phyloP scores from a whole-genome alignment of 1,140 invertebrate species.

The Pollicipes pollicipes region DNA sequence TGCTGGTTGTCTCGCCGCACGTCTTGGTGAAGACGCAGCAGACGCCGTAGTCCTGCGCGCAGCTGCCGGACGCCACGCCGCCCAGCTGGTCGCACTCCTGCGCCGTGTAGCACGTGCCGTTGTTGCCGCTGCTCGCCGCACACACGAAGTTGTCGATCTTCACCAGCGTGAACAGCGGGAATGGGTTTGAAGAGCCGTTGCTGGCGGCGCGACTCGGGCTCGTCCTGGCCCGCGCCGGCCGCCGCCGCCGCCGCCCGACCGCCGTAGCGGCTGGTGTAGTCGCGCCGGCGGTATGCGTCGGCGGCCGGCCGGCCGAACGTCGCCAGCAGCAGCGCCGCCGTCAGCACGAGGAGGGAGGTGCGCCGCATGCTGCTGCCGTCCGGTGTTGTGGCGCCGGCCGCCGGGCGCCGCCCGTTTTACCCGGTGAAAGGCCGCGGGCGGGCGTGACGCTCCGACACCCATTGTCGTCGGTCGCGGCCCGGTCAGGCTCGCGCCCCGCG shows the following conservation, averaged over 20 bases:
- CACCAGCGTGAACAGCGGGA: not conserved
- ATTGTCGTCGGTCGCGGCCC: no score
- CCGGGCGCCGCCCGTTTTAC: not conserved
- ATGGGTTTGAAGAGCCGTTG: not conserved
- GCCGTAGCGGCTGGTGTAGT: not conserved
- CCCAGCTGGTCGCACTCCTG: slow-evolving; percentile 20
- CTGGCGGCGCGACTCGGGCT: not conserved
- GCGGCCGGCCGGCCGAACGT: no score
- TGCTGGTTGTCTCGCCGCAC: not conserved
- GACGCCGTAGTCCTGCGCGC: slow-evolving; percentile 22
- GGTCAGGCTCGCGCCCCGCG: no score
- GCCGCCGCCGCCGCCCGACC: no score
- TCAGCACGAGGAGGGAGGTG: not conserved
- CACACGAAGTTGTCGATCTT: not conserved
- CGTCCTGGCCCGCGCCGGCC: not conserved
- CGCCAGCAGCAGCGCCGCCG: not conserved
- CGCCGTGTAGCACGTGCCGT: slow-evolving; percentile 44
- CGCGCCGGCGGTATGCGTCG: not conserved
- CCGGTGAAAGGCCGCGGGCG: not conserved
- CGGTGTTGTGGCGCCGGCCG: not conserved
- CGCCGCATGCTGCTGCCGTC: not conserved
- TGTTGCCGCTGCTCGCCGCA: slow-evolving; percentile 25
- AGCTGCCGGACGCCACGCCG: slow-evolving; percentile 18
- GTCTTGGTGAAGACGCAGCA: slow-evolving; percentile 19
- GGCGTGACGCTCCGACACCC: no score